Conservation (phyloP, 2,888 invertebrate species). For the Dicyrtoma fusca region DNA sequence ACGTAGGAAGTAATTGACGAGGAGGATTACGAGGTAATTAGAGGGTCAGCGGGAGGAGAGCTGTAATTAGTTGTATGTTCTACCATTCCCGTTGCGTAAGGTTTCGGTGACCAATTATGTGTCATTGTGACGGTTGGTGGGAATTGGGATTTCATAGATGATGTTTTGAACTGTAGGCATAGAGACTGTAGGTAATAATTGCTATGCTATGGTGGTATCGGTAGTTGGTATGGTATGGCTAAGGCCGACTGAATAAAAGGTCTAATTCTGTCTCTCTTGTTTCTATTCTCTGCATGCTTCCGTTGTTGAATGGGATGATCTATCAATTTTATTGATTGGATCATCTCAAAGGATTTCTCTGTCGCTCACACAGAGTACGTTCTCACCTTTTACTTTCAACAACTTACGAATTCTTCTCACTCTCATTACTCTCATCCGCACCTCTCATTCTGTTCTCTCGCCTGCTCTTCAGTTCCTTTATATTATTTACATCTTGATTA, state of each 20-base stretch:
- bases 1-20: too few relatives aligned
- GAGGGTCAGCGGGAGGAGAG: too few relatives aligned
- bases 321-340: constrained; percentile 12
- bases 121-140: too few relatives aligned
- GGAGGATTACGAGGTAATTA: too few relatives aligned
- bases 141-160: too few relatives aligned
- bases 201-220: not conserved
- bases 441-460: not conserved
- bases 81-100: too few relatives aligned
- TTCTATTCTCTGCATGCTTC: constrained; percentile 21
- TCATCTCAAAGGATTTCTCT: constrained; percentile 26
- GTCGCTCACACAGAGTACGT: constrained; percentile 19
- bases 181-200: not conserved
- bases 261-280: constrained; percentile 32
- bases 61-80: too few relatives aligned
- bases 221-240: constrained; percentile 27
- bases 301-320: constrained; percentile 4
- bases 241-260: constrained; percentile 24
- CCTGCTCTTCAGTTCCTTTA: not conserved
- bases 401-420: not conserved
- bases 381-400: not conserved
- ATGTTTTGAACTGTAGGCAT: too few relatives aligned
- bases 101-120: too few relatives aligned
- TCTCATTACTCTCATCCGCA: not conserved
- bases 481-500: too few relatives aligned